A percentile compares a stretch with the other conserved stretches of the same genome.
Conservation (phyloP, 2,113 vertebrate genomes). For the Gadus chalcogrammus region DNA sequence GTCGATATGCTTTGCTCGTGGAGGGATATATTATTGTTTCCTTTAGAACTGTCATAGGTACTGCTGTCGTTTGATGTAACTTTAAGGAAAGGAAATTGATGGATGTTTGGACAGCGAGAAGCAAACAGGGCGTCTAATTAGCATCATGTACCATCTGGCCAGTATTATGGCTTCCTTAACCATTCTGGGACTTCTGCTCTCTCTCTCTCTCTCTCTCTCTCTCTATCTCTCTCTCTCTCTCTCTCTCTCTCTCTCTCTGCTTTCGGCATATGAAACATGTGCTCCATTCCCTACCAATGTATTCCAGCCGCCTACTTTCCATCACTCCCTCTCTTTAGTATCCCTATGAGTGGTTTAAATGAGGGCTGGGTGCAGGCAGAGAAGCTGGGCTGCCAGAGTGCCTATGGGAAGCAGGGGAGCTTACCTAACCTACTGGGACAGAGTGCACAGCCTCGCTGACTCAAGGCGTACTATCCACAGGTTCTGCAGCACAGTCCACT, state of each 20-base stretch:
- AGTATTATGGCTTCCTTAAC: conserved; percentile 28
- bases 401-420: conserved; percentile 14
- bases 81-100: conserved; percentile 15
- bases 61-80: background rate
- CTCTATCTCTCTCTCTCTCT: background rate
- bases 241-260: no score
- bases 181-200: background rate
- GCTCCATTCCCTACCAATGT: no score
- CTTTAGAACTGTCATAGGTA: conserved; percentile 24
- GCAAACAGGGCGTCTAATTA: conserved; percentile 57
- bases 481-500: background rate
- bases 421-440: conserved; percentile 46
- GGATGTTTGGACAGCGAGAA: conserved; percentile 38
- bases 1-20: no score
- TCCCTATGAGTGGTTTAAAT: conserved; percentile 24
- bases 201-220: background rate
- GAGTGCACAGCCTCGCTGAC: conserved; percentile 1
- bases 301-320: background rate
- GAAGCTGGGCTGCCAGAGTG: conserved; percentile 27
- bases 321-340: conserved; percentile 8
- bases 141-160: conserved; percentile 59
- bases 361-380: conserved; percentile 33
- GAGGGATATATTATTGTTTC: background rate
- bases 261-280: no score
- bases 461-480: conserved; percentile 1